Evolutionary conservation across 2,888 invertebrate species (phyloP), one percentile per base, ranked within the genome.

Genomic region (Mactromeris polynyma): DNA sequence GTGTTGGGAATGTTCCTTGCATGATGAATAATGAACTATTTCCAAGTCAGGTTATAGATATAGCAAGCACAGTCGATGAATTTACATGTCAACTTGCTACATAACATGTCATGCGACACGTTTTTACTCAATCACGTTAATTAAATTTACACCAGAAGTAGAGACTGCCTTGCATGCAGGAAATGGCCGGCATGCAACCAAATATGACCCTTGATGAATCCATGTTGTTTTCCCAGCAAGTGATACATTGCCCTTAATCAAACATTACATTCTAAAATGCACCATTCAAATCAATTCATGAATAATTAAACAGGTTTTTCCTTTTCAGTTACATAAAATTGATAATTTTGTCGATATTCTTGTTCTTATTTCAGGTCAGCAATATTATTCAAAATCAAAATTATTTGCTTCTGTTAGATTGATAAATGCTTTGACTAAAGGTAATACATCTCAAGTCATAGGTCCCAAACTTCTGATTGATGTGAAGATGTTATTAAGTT

Each of bases 271-370:
- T 73, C 17, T 33, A 73, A 69, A 73, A 73, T 73, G 73, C 73
- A 73, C 31, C 73, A 73, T 73, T 73, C 73, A 73, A 73, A 73
- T 73, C 36, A 33, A 19, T 33, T 14, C 36, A 73, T 73, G 73
- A 73, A 73, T 73, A 73, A 73, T 73, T 36, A 19, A 73, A 73
- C 33, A 73, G 73, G 2, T 33, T 17, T 73, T 73, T 73, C 19
- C 14, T 26, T 33, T 17, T 73, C 33, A 33, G 36, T 73, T 4
- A 26, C 33, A 73, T 73, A 69, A 9, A 69, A 69, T 69, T 69
- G 69, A 69, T 33, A 31, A 64, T 33, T 36, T 73, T 33, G 36
- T 73, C 73, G 2, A 17, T 73, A 17, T 1, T 26, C 73, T 26
- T 14, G 19, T 33, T 26, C 26, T 64, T 7, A 26, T 64, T 64